Percentiles rank a stretch among this genome's conserved stretches.
phyloP scores from a whole-genome alignment of 2,797 vertebrate genomes.

The Adrianichthys oophorus region DNA sequence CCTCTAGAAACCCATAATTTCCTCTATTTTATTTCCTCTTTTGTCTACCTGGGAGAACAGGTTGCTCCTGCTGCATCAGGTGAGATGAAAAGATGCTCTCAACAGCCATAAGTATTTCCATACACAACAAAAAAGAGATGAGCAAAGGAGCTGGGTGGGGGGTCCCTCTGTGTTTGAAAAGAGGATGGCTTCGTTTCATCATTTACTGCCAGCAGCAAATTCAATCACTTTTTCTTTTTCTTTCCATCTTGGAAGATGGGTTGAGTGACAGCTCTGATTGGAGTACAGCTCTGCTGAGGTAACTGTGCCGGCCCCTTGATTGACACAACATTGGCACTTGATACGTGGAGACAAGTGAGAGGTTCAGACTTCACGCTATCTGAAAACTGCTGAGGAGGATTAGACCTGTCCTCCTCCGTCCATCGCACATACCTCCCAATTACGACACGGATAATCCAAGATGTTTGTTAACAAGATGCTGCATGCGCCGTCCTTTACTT shows the following conservation, averaged over 20 bases:
- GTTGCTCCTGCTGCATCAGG: constrained; percentile 48
- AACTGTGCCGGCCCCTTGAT: constrained; percentile 63
- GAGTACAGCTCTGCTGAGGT: constrained; percentile 46
- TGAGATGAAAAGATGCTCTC: constrained; percentile 60
- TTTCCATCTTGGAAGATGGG: constrained; percentile 67
- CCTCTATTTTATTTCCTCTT: constrained; percentile 49
- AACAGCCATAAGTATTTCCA: constrained; percentile 62
- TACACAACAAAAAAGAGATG: constrained; percentile 54
- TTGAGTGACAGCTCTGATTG: constrained; percentile 68
- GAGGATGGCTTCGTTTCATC: constrained; percentile 70
- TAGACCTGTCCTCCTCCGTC: constrained; percentile 17
- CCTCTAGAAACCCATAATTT: constrained; percentile 61
- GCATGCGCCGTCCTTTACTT: constrained; percentile 6
- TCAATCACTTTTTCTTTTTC: constrained; percentile 70
- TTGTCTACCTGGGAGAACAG: constrained; percentile 67
- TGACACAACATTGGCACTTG: constrained; percentile 61
- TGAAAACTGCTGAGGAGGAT: constrained; percentile 43
- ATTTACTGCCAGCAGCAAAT: constrained; percentile 72
- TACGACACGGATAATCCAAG: constrained; percentile 21
- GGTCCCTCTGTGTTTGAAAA: constrained; percentile 42
- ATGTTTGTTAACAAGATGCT: constrained; percentile 11
- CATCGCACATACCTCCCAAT: constrained; percentile 26
- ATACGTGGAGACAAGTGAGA: constrained; percentile 48
- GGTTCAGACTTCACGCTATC: constrained; percentile 47
- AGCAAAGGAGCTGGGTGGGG: constrained; percentile 29